phyloP scores from a whole-genome alignment of 1,140 invertebrate species.

The Leptinotarsa defecta region DNA sequence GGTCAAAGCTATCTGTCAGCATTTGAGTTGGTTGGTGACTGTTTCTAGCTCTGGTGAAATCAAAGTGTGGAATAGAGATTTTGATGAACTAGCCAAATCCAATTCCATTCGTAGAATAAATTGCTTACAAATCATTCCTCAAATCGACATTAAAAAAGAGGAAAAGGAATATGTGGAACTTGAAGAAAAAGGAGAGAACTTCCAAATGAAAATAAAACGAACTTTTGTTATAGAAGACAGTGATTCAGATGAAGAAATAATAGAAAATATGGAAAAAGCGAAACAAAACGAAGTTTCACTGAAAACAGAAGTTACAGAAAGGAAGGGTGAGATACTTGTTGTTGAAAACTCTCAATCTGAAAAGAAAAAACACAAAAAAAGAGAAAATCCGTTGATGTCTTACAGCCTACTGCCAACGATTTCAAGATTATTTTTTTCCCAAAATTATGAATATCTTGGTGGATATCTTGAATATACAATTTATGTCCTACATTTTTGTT shows the following conservation, averaged over 20 bases:
- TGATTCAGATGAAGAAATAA: slow-evolving; percentile 13
- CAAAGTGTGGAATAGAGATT: slow-evolving; percentile 71
- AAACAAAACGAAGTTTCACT: not conserved
- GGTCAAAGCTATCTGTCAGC: slow-evolving; percentile 68
- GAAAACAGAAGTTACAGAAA: not conserved
- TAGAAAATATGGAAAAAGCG: not conserved
- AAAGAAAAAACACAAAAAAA: slow-evolving; percentile 34
- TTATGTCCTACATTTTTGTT: too few species aligned
- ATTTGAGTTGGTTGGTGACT: slow-evolving; percentile 57
- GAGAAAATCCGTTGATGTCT: not conserved
- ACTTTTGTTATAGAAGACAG: slow-evolving; percentile 34
- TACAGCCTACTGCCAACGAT: not conserved
- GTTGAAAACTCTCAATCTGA: slow-evolving; percentile 9
- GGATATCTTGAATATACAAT: too few species aligned
- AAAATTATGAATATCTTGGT: too few species aligned
- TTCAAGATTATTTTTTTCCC: too few species aligned
- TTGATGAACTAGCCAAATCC: slow-evolving; percentile 59
- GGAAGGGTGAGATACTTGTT: not conserved
- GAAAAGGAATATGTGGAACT: slow-evolving; percentile 33
- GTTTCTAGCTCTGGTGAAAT: slow-evolving; percentile 78
- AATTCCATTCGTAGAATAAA: slow-evolving; percentile 66
- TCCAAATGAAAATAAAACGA: slow-evolving; percentile 29
- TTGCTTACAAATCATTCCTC: slow-evolving; percentile 59
- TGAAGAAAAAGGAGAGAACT: slow-evolving; percentile 21
- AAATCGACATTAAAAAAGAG: slow-evolving; percentile 42